Evolutionary conservation across 2,797 vertebrate genomes (phyloP).

Genomic region (Sphenopsis melanotis): DNA sequence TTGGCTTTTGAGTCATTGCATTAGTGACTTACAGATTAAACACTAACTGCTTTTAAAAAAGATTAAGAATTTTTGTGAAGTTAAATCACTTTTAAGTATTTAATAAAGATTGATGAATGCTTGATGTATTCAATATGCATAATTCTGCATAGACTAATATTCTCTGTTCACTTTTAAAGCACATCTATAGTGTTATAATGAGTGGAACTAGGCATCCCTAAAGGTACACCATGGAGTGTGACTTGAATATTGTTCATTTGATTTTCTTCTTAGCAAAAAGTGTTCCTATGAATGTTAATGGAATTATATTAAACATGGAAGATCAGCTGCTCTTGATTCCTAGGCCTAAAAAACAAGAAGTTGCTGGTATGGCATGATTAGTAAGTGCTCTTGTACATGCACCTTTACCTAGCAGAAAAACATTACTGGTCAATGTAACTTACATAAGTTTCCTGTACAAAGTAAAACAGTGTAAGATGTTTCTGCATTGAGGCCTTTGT

Average conservation of each 20-base stretch:
- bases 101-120: background rate
- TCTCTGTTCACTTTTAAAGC: conserved; percentile 59
- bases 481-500: background rate
- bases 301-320: background rate
- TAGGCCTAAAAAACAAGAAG: background rate
- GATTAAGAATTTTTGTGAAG: background rate
- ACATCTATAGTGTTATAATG: conserved; percentile 33
- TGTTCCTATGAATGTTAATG: background rate
- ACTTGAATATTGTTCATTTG: background rate
- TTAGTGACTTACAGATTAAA: background rate
- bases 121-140: background rate
- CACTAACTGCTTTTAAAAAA: background rate
- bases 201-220: background rate
- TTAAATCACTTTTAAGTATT: conserved; percentile 7
- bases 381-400: background rate
- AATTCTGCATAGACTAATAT: conserved; percentile 12
- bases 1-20: background rate
- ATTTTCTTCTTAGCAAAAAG: background rate
- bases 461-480: background rate
- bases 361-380: background rate
- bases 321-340: background rate
- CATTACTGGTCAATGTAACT: background rate
- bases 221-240: background rate
- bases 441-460: background rate
- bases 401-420: background rate